Base-by-base conservation (phyloP, 2,797 vertebrate genomes). In the Octomys mimax region DNA sequence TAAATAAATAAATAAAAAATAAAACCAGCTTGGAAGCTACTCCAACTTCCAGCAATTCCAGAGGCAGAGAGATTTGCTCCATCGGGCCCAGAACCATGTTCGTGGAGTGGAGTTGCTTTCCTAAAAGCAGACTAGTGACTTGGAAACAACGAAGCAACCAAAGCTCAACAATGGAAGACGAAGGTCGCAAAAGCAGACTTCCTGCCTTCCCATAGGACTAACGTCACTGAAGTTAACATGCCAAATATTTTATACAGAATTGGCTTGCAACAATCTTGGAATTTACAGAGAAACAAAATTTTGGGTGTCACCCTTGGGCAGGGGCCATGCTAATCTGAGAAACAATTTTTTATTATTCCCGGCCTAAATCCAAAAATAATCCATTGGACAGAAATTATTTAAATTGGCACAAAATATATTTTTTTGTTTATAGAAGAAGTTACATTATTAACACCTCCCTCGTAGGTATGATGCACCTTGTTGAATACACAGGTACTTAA, bases 381-480 rank as follows among this genome's bases (percentile, higher is more conserved):
- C n/a, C 36, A 16, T 92, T 46, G 14, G 46, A 80, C 36, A 80
- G 2, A 4, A 66, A 42, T 79, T 88, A 87, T 24, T 90, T 95
- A 86, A 49, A 11, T 73, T 52, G 91, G 14, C 16, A 33, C 80
- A 68, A 31, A 18, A 66, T 39, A 26, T 36, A 3, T 54, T 22
- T 70, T 91, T 92, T 61, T 61, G 89, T 49, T 87, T 95, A 78
- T 66, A 52, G 66, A 91, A 62, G 14, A 93, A 85, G 79, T 86
- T 6, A 70, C 88, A 88, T 88, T 78, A 93, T 82, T 49, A 90
- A 85, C 28, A 78, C 22, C 68, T 75, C 8, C 57, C 75, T 93
- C 49, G 19, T 14, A 78, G 68, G 42, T 36, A 9, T 78, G 83
- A 89, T 0, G 16, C 3, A 73, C 4, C 66, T 28, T 68, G 54